Base-by-base conservation (phyloP, 2,797 vertebrate species). In the Novumbra hubbsi region DNA sequence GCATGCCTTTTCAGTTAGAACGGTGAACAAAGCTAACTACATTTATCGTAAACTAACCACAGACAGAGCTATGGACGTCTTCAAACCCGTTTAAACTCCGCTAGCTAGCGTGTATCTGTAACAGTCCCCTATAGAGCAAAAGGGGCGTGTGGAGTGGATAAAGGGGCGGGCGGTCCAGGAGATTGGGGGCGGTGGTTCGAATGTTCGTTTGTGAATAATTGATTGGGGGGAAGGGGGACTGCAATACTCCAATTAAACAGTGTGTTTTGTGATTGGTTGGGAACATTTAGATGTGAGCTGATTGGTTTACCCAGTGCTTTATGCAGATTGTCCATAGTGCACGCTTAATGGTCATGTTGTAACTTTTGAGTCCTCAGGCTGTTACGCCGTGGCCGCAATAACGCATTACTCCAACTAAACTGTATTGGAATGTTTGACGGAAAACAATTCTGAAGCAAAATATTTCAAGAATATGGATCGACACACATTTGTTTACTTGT, bases 1-100 rank as follows among this genome's bases (percentile, higher is more conserved):
- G 45, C 89, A 89, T 88, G 68, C 75, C 84, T 30, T 69, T 32
- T 34, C 2, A 34, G 3, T 3, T 3, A 30, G 15, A 34, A 62
- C 0, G 70, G 63, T 5, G 68, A 0, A 24, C 12, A 16, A 64
- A 3, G 27, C 0, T 63, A 63, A 15, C 62, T 30, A 64, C 28
- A 64, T 64, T 14, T 55, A 7, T 55, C 52, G 7, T 21, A 55
- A 21, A 55, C 11, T 60, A 12, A 24, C 8, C 1, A 12, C 55
- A 60, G 3, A 12, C 21, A 60, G n/a, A 55, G 5, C 21, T 6
- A 62, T 12, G 24, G 57, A 14, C 24, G 4, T 17, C 0, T 19
- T 17, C 14, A 45, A 45, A 45, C 28, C 28, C 14, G 15, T 65
- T 32, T 32, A 15, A 65, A 65, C 30, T 65, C 16, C 30, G 27